Percentiles rank a stretch among this genome's conserved stretches.
phyloP scores from a whole-genome alignment of 1,140 invertebrate genomes.

The Cotesia typhae region DNA sequence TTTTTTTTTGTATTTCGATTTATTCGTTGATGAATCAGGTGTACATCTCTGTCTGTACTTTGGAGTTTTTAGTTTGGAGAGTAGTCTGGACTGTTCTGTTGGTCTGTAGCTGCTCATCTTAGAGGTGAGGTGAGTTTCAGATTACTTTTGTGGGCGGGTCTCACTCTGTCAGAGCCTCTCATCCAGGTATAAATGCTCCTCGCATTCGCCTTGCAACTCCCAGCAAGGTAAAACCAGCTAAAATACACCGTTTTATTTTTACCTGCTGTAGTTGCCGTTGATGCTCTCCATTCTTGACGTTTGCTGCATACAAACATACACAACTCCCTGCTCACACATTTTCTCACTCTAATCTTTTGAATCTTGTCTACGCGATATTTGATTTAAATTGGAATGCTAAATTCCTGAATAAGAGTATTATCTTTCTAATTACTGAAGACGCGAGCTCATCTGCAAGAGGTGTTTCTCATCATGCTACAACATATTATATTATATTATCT shows the following conservation, averaged over 20 bases:
- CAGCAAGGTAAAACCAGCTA: background rate
- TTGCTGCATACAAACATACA: conserved; percentile 20
- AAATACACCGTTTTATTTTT: background rate
- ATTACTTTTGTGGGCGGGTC: conserved; percentile 68
- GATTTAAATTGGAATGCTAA: conserved; percentile 63
- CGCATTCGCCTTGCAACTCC: conserved; percentile 34
- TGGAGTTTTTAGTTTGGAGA: conserved; percentile 9
- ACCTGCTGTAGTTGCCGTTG: conserved; percentile 3
- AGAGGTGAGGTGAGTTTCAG: conserved; percentile 48
- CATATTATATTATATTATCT: too few relatives aligned
- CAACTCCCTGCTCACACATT: conserved; percentile 18
- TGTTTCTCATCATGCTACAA: too few relatives aligned
- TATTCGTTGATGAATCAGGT: conserved; percentile 65
- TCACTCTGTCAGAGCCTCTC: conserved; percentile 61
- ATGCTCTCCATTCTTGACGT: conserved; percentile 12
- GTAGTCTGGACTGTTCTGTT: conserved; percentile 30
- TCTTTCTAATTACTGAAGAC: conserved; percentile 49
- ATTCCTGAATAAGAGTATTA: conserved; percentile 44
- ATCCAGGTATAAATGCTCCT: conserved; percentile 39
- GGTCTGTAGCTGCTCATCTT: conserved; percentile 27
- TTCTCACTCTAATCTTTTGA: conserved; percentile 33
- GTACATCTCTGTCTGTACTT: conserved; percentile 28
- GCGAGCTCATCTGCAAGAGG: too few relatives aligned
- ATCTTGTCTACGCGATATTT: conserved; percentile 43
- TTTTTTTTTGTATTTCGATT: conserved; percentile 50